Base-by-base conservation (phyloP, 2,797 vertebrate species). In the Intellagama lesueurii region DNA sequence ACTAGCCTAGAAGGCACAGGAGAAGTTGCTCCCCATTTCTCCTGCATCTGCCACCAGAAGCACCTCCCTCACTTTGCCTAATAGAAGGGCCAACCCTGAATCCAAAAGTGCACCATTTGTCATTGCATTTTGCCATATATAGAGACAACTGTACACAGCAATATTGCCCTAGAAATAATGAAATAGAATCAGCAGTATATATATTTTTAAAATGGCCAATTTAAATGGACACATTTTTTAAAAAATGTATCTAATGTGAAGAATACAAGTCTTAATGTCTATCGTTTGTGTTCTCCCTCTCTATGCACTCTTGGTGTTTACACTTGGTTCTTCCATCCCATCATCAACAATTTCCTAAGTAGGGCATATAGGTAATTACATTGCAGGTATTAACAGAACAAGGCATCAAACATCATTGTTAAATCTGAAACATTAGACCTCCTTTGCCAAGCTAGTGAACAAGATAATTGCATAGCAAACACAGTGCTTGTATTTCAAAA, bases 401-500 rank as follows among this genome's bases (percentile, higher is more conserved):
- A 2, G 1, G n/a, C 70, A 11, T 85, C 73, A 26, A 12, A 16
- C 70, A 89, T 52, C 79, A 26, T 93, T 94, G 69, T 89, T 1
- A 28, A 89, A 68, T 68, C 70, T 91, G 80, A 90, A 91, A 86
- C 93, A 88, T 88, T 92, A 93, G 30, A 8, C 76, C 26, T 90
- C 90, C 70, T 91, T 92, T 88, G 90, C 30, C 80, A 91, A 94
- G 78, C 64, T 83, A 91, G 47, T 87, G 83, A 90, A 77, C 60
- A 94, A 90, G 81, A 73, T 91, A 92, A 94, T 77, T 91, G 80
- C 72, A 26, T 79, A 70, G 83, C 77, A 91, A 94, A 90, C 7
- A 64, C 66, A 35, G 72, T 88, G 44, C 66, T 92, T 90, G 7
- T 8, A 0, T 87, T 88, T 89, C 73, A 76, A 72, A 90, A 70